phyloP scores from a whole-genome alignment of 2,888 invertebrate species.

The Diplazon laetatorius region DNA sequence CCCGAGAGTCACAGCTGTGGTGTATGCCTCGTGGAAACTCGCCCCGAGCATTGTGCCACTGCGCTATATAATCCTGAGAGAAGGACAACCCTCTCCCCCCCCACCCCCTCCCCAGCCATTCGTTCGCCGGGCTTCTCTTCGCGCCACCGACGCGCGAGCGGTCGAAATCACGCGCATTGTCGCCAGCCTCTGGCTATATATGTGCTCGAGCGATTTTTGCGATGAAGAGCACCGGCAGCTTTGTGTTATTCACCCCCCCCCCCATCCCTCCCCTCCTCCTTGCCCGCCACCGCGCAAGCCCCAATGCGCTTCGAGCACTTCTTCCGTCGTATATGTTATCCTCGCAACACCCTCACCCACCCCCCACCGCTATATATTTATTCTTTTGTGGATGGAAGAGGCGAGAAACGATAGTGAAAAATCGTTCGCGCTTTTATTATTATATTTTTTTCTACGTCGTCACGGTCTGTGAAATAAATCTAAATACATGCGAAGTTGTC shows the following conservation, averaged over 20 bases:
- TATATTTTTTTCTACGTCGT: not conserved
- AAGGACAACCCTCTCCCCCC: slow-evolving; percentile 12
- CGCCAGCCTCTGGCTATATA: slow-evolving; percentile 27
- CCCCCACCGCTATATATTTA: slow-evolving; percentile 13
- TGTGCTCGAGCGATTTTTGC: slow-evolving; percentile 15
- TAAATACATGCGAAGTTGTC: not conserved
- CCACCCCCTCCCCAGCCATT: not conserved
- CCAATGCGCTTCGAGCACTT: slow-evolving; percentile 1
- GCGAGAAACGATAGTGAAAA: slow-evolving; percentile 31
- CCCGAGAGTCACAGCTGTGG: slow-evolving; percentile 60
- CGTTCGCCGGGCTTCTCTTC: slow-evolving; percentile 1
- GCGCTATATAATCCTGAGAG: slow-evolving; percentile 49
- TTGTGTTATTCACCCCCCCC: not conserved
- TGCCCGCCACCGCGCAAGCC: no score
- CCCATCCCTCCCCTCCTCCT: not conserved
- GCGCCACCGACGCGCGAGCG: slow-evolving; percentile 6
- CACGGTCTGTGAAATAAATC: slow-evolving; percentile 23
- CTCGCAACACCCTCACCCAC: not conserved
- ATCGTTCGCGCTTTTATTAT: slow-evolving; percentile 20
- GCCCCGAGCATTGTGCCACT: slow-evolving; percentile 50
- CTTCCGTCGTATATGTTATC: not conserved
- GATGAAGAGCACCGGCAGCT: slow-evolving; percentile 12
- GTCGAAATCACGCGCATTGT: slow-evolving; percentile 49
- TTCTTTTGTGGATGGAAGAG: slow-evolving; percentile 34
- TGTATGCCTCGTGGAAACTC: slow-evolving; percentile 52